Evolutionary conservation across 2,113 vertebrate species (phyloP), one percentile per base, ranked within the genome.

Genomic region (Pampusana beccarii): DNA sequence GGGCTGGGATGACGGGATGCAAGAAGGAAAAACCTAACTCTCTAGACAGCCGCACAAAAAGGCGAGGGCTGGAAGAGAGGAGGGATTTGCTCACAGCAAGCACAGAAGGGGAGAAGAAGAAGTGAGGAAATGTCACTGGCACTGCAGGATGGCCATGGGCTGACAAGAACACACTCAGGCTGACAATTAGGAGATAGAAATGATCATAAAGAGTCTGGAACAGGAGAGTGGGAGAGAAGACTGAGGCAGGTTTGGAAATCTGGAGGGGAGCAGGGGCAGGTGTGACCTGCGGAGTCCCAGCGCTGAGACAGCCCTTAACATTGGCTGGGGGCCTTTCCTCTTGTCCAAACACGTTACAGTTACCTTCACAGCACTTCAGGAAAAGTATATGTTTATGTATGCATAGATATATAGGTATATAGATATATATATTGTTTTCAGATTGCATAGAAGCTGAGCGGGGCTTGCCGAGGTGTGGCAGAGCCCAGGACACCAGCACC

Each of bases 1-100:
- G n/a, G 12, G 28, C 25, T 38, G n/a, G 24, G 48, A 34, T 14
- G 13, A 18, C 2, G 31, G 64, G 3, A 10, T 1, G 0, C 9
- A 4, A 19, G 34, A n/a, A 19, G 11, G 4, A 15, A 26, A 70
- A 62, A 7, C 6, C 2, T 24, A 1, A 25, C 34, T 56, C 18
- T 31, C 26, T 16, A 34, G 69, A 16, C 17, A 44, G 7, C 29
- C 20, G 26, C 44, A 25, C 19, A 20, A 13, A 26, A 38, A 29
- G 13, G 33, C 2, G 16, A 40, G 53, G 25, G 26, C 3, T 7
- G 21, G 44, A 11, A 5, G 16, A 16, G 23, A 50, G 7, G 16
- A 16, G 42, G 25, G 17, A 28, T 23, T 15, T 34, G 58, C 12
- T n/a, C 31, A n/a, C n/a, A n/a, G n/a, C n/a, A n/a, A n/a, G n/a